Evolutionary conservation across 2,888 invertebrate genomes (phyloP), one percentile per base, ranked within the genome.

Genomic region (Hirtodrosophila trivittata): DNA sequence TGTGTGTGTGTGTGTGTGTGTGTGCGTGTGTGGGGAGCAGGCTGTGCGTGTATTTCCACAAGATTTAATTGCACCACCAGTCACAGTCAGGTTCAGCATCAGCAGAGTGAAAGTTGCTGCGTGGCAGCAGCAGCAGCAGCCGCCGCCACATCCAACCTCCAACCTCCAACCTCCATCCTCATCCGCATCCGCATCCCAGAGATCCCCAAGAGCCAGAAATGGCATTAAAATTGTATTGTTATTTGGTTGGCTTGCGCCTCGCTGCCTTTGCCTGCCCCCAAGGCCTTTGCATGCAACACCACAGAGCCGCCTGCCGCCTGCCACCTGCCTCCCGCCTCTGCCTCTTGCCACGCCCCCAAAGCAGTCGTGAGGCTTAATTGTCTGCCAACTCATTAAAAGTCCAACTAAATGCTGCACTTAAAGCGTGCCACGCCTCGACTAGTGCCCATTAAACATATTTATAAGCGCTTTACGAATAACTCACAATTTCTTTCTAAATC

Each of bases 341-440:
- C 13, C 12, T 6, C n/a, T 3, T 35, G 1, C n/a, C 10, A n/a
- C 10, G 21, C 7, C 8, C 8, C 35, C 35, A 7, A 7, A 6
- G 4, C 50, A 10, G 45, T 51, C 47, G 56, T 43, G 51, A 38
- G 64, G 59, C 56, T 83, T 77, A 86, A 82, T 82, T 80, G 86
- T 75, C 77, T 84, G 82, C 73, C 77, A 86, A 86, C 69, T 83
- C 84, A 84, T 84, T 86, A 75, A 80, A 71, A 74, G 63, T 50
- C 47, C 26, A 51, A 68, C 73, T 64, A 73, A 75, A 81, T 71
- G 68, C 62, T 63, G 63, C 68, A 66, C 72, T 74, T 72, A 75
- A 57, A 25, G 21, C 41, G 28, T 28, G 45, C 33, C 54, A 59
- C 42, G 66, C 66, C 56, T 46, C 73, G 49, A 50, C 67, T 58